These are phyloP conservation scores for Odontothrips loti DNA, from an alignment of 2,888 invertebrate genomes.

Conservation along the genomic window DNA sequence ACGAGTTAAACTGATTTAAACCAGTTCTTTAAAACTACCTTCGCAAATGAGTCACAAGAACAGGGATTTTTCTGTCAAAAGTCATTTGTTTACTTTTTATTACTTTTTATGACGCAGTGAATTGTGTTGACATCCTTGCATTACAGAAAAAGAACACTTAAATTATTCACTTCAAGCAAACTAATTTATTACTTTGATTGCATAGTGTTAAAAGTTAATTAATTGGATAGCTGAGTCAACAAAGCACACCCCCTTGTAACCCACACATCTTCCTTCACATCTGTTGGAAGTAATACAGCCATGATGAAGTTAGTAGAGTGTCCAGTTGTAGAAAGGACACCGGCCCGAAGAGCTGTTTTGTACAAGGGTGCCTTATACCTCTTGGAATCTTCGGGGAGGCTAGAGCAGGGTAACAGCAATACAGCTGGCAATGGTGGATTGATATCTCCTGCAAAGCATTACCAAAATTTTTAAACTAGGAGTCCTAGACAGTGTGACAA, in stretches of 20 bases:
- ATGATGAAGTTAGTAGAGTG: constrained; percentile 91
- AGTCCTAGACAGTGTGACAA: constrained; percentile 5
- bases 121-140: too few species aligned
- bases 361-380: constrained; percentile 77
- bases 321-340: constrained; percentile 83
- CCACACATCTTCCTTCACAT: constrained; percentile 69
- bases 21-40: too few species aligned
- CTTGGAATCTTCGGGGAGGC: constrained; percentile 50
- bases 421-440: constrained; percentile 67
- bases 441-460: constrained; percentile 60
- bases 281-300: constrained; percentile 66
- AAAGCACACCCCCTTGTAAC: constrained; percentile 84
- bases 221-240: constrained; percentile 62
- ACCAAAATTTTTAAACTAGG: constrained; percentile 29
- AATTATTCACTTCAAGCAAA: too few species aligned
- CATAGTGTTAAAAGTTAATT: neutral
- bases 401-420: constrained; percentile 61
- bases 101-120: too few species aligned
- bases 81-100: too few species aligned
- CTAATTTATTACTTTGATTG: too few species aligned
- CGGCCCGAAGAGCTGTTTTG: constrained; percentile 83
- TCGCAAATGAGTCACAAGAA: too few species aligned
- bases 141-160: too few species aligned
- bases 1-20: too few species aligned
- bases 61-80: too few species aligned